Base-by-base conservation (phyloP, 2,113 vertebrate species). In the Mugil cephalus region DNA sequence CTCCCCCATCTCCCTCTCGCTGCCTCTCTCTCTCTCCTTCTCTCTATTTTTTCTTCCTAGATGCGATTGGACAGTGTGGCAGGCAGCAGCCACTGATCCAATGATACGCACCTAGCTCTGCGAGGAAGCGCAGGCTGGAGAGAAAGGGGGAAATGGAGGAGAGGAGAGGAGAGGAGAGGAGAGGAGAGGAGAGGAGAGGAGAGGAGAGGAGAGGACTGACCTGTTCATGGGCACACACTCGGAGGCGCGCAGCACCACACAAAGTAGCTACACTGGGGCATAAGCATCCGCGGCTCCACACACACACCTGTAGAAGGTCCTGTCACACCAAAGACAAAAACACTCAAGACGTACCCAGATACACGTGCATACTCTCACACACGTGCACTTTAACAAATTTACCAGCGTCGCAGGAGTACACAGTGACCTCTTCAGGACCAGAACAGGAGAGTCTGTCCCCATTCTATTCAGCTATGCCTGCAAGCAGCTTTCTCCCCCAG, bases 11-110 rank as follows among this genome's bases (percentile, higher is more conserved):
- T 70, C 68, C 59, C 68, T 35, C 81, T 24, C 79, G 5, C 52
- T 38, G 36, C 67, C 77, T 30, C 64, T 39, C 54, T 51, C 74
- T 47, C 74, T 68, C 69, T 63, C 70, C 67, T 30, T 51, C 55
- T 75, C 65, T 84, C 73, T 30, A 34, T 69, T 61, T 43, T 62
- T 82, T 81, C 74, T 81, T 82, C 62, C 76, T 87, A 81, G 84
- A 94, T 94, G 94, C 95, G 83, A 96, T 96, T 96, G 96, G 96
- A 93, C 93, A 93, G 95, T 93, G 94, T 94, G 92, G 94, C 88
- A 94, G 93, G 93, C 92, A 66, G 90, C 95, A 95, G 93, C 96
- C 93, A 97, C 96, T 96, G 68, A 95, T 93, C 95, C 96, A 96
- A 97, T 96, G 63, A 95, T 92, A 85, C 91, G 78, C 92, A 95